Base-by-base conservation (phyloP, 2,888 invertebrate species). In the Linnaemya tessellans region DNA sequence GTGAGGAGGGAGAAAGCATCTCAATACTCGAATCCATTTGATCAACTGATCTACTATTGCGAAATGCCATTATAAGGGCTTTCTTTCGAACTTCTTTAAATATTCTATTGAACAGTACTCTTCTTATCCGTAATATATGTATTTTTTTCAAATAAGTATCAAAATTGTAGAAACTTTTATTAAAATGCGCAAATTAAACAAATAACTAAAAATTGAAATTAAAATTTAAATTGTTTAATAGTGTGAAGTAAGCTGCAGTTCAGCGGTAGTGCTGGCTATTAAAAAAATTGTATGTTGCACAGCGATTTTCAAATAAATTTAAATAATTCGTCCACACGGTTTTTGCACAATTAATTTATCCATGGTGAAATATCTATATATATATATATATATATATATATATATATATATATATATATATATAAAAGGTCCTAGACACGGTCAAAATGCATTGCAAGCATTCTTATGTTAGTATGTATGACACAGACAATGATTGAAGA, bases 1-100 rank as follows among this genome's bases (percentile, higher is more conserved):
- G 91, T n/a, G 91, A 90, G 5, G 84, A 84, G 0, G 91, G 90
- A 13, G 91, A 91, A 74, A 87, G 87, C 90, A 91, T 89, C 82
- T 91, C 91, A 74, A 90, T 88, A 85, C 91, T 91, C 1, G 90
- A 90, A 64, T 91, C 90, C 18, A 88, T 82, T 83, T 88, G 88
- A 25, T 90, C 88, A 35, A 88, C 88, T 77, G 84, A 87, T 81
- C 88, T 88, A 83, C 87, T 86, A 80, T 87, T 89, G 79, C 90
- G 90, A 87, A 90, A 90, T 79, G 89, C 90, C 91, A 90, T 90
- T 41, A 51, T 49, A 22, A 71, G 65, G 38, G 60, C 62, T 71
- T 67, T 35, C 20, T 71, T 25, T n/a, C 1, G 18, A 25, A 41
- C 30, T n/a, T 77, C 60, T 41, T 25, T 11, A 1, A 25, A 20